Evolutionary conservation across 2,113 vertebrate genomes (phyloP), one percentile per base, ranked within the genome.

Genomic region (Meriones unguiculatus): DNA sequence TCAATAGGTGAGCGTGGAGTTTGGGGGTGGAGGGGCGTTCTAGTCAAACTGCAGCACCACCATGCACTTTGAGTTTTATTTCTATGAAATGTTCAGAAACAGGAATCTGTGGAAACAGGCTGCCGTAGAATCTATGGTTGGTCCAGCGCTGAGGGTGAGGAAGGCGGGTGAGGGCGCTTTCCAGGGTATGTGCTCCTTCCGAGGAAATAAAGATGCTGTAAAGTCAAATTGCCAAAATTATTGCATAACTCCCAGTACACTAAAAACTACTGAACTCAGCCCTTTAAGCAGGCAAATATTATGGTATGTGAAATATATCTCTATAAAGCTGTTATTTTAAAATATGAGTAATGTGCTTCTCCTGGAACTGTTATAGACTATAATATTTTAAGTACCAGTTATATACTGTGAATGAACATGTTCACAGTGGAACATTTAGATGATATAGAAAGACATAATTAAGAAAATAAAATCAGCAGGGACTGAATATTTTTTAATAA

Each of bases 401-500:
- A 92, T 64, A 73, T 41, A 87, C 73, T 78, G 77, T 62, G 77
- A 84, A 18, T 46, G 46, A 94, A 75, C 38, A 2, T 13, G 20
- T 14, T 93, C 59, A 94, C 64, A 14, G 54, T 38, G 67, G 54
- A 94, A 38, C 24, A 78, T 52, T 93, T 54, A 46, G n/a, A 90
- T 87, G 76, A 82, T 46, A 46, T 35, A 59, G 54, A 78, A 86
- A 65, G 20, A 14, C 22, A 22, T 70, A 64, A 89, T 17, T 35
- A 30, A 88, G 25, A 91, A 88, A 93, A 70, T 62, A 85, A 93
- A 88, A 70, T 81, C n/a, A 93, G 17, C 38, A 85, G 50, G 93
- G n/a, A 62, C 38, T 32, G n/a, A 87, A 89, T 62, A 32, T 28
- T 64, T 15, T 73, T 41, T 54, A 67, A 52, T 52, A 92, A 89